Evolutionary conservation across 2,888 invertebrate genomes (phyloP).

Genomic region (Octodonta nipae): DNA sequence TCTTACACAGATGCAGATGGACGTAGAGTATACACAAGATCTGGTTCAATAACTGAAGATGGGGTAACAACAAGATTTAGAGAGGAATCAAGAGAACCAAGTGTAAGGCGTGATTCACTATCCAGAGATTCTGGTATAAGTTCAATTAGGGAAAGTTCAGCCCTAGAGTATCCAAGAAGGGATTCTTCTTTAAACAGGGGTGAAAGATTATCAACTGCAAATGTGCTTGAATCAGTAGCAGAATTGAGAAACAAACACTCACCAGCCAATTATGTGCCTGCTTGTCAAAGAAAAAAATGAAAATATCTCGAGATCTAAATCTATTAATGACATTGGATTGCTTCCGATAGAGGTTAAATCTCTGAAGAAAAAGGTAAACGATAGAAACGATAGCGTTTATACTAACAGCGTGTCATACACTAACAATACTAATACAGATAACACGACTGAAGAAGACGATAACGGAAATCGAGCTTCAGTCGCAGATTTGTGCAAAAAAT

Average conservation of each 20-base stretch:
- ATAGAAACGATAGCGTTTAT: conserved; percentile 19
- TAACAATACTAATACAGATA: conserved; percentile 35
- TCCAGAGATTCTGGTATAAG: conserved; percentile 28
- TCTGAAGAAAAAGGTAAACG: conserved; percentile 31
- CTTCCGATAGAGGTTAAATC: conserved; percentile 31
- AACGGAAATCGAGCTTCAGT: conserved; percentile 47
- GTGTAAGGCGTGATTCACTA: conserved; percentile 24
- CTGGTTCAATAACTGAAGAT: conserved; percentile 34
- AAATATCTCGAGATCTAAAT: conserved; percentile 38
- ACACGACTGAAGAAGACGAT: conserved; percentile 38
- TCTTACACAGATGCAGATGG: conserved; percentile 44
- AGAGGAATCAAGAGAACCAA: conserved; percentile 34
- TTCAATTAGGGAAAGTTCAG: conserved; percentile 28
- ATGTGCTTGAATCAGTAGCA: conserved; percentile 37
- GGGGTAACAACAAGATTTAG: conserved; percentile 34
- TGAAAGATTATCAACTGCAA: conserved; percentile 21
- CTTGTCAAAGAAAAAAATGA: conserved; percentile 29
- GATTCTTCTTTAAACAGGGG: conserved; percentile 36
- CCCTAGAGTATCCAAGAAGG: conserved; percentile 40
- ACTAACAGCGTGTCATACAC: conserved; percentile 29
- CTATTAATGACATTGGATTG: conserved; percentile 44
- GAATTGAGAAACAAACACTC: conserved; percentile 65
- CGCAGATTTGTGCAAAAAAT: conserved; percentile 45
- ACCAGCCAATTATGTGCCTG: conserved; percentile 58
- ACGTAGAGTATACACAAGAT: conserved; percentile 37